Conservation (phyloP, 2,888 invertebrate species). For the Schizaphis graminum region DNA sequence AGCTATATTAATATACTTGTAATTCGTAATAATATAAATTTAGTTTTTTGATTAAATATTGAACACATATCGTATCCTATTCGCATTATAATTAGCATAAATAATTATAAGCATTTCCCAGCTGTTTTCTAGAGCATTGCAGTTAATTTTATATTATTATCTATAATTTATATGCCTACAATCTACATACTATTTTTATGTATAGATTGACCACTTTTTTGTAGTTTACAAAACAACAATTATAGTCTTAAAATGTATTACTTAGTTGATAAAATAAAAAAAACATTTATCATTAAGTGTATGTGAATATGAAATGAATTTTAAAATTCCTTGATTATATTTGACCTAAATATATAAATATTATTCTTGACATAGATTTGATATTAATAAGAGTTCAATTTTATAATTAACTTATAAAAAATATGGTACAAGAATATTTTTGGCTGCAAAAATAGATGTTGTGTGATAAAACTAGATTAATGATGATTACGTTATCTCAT, state of each 20-base stretch:
- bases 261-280: background rate
- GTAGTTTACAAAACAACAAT: background rate
- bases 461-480: background rate
- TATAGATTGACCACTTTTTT: background rate
- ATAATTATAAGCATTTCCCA: background rate
- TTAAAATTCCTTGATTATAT: background rate
- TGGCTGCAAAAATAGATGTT: background rate
- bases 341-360: background rate
- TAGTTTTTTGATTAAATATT: background rate
- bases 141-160: background rate
- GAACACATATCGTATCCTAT: background rate
- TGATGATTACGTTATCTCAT: background rate
- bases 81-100: background rate
- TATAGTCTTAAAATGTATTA: background rate
- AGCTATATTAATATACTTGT: background rate
- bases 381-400: background rate
- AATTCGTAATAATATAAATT: background rate
- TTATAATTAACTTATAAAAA: background rate
- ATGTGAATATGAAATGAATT: background rate
- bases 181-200: background rate
- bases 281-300: background rate
- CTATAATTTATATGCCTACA: background rate
- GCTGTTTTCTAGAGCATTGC: background rate
- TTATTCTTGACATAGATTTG: background rate
- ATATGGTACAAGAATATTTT: background rate